These are phyloP conservation scores for Ips nitidus DNA, from an alignment of 1,140 invertebrate species.

Conservation along the genomic window DNA sequence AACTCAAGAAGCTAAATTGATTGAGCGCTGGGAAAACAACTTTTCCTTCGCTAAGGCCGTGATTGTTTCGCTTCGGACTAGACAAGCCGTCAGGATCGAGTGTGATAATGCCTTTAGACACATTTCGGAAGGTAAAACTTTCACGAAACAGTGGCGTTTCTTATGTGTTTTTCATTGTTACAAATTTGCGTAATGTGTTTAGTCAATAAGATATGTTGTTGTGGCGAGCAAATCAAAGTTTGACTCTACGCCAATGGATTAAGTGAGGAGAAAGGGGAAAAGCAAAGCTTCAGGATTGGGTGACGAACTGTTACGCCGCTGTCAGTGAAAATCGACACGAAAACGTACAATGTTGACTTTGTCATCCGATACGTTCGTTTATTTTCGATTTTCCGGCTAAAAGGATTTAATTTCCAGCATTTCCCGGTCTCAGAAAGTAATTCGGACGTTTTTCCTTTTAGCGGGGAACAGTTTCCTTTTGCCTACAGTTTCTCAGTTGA, in stretches of 20 bases:
- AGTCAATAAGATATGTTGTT: too few species aligned
- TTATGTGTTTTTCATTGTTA: too few species aligned
- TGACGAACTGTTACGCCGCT: slow-evolving; percentile 5
- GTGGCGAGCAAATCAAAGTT: too few species aligned
- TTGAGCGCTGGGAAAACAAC: slow-evolving; percentile 4
- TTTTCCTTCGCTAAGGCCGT: neutral
- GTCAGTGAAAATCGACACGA: slow-evolving; percentile 13
- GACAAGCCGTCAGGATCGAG: slow-evolving; percentile 2
- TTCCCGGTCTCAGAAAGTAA: slow-evolving; percentile 11
- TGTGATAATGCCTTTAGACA: slow-evolving; percentile 13
- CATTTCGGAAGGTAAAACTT: slow-evolving; percentile 4
- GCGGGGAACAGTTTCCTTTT: neutral
- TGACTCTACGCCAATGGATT: too few species aligned
- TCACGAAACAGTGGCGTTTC: neutral
- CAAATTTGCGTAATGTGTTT: too few species aligned
- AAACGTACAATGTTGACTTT: slow-evolving; percentile 23
- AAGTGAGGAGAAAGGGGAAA: too few species aligned
- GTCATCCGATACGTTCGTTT: slow-evolving; percentile 20
- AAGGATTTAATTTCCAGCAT: slow-evolving; percentile 28
- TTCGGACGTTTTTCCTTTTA: slow-evolving; percentile 3
- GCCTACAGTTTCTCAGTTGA: neutral
- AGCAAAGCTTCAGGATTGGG: too few species aligned
- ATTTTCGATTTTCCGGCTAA: slow-evolving; percentile 28
- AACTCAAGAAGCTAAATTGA: slow-evolving; percentile 4
- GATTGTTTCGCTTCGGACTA: slow-evolving; percentile 4